Base-by-base conservation (phyloP, 2,888 invertebrate species). In the Clitarchus hookeri region DNA sequence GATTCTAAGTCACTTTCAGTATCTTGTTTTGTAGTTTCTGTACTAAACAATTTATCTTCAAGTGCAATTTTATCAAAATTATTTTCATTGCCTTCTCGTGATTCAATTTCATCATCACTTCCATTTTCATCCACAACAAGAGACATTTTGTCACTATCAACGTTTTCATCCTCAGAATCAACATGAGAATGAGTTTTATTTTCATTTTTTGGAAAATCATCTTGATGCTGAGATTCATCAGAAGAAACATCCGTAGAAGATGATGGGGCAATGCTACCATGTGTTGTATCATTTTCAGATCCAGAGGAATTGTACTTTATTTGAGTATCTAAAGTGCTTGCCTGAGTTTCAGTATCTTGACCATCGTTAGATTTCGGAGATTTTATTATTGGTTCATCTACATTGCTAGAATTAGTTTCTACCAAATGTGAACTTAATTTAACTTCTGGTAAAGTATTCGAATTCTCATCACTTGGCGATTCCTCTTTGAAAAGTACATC, bases 91-190 rank as follows among this genome's bases (percentile, higher is more conserved):
- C 88, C 88, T 26, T 88, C 88, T 27, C 25, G 23, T 80, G 44
- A 85, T 44, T 86, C 86, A 44, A 87, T 86, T 77, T 85, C 86
- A n/a, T 87, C 86, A 8, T 87, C 87, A 86, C 87, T 88, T 85
- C 85, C 87, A 27, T 84, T 88, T 86, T 91, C 91, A 88, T 94
- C 94, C 87, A 92, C 88, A 90, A 94, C 94, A 90, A 93, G 92
- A 83, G 93, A 93, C 87, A 94, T 90, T 90, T 94, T 94, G 88
- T 94, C 94, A 91, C 94, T 94, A 86, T 92, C 92, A 90, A 94
- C 94, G 91, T 94, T 94, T 88, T 93, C 94, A 87, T 92, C 93
- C 86, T 90, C 92, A 84, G 90, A 91, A 88, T 91, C 92, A 44
- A 44, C 84, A 36, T 25, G 44, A 84, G 27, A 36, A 12, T 26